Conservation (phyloP, 1,140 invertebrate species). For the Ceratoteleas bidentatus region DNA sequence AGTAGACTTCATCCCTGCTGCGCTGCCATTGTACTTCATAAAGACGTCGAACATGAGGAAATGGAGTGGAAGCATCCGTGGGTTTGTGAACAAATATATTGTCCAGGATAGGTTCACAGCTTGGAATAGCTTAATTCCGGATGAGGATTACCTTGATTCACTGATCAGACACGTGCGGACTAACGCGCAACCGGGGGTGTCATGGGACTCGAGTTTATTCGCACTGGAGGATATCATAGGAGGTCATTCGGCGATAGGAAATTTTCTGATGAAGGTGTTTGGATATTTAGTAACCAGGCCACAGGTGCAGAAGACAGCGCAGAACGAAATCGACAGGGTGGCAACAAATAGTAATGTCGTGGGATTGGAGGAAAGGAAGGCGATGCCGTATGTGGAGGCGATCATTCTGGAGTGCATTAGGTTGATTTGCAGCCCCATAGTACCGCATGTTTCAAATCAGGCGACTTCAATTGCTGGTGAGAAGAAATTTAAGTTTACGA, state of each 20-base stretch:
- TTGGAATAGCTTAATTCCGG: conserved; percentile 80
- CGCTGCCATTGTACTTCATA: conserved; percentile 86
- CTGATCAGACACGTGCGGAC: conserved; percentile 86
- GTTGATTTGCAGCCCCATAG: conserved; percentile 92
- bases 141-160: conserved; percentile 87
- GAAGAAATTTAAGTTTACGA: neutral
- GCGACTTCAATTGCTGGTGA: conserved; percentile 86
- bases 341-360: conserved; percentile 80
- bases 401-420: conserved; percentile 90
- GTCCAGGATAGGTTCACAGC: conserved; percentile 84
- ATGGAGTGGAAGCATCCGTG: conserved; percentile 86
- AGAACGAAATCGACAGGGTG: conserved; percentile 86
- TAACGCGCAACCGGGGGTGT: conserved; percentile 81
- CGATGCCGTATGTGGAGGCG: conserved; percentile 91
- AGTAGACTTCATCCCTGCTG: conserved; percentile 93
- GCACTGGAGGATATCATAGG: conserved; percentile 93
- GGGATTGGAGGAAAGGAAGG: conserved; percentile 84
- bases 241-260: conserved; percentile 92
- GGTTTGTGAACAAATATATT: conserved; percentile 88
- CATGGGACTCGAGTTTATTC: conserved; percentile 88
- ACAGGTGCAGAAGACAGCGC: conserved; percentile 85
- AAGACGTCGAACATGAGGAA: conserved; percentile 86
- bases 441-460: conserved; percentile 92
- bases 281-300: conserved; percentile 85
- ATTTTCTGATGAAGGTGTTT: conserved; percentile 89